Percentiles rank a stretch among this genome's conserved stretches.
These are phyloP conservation scores for Trachurus trachurus DNA, from an alignment of 2,797 vertebrate species.

Conservation along the genomic window DNA sequence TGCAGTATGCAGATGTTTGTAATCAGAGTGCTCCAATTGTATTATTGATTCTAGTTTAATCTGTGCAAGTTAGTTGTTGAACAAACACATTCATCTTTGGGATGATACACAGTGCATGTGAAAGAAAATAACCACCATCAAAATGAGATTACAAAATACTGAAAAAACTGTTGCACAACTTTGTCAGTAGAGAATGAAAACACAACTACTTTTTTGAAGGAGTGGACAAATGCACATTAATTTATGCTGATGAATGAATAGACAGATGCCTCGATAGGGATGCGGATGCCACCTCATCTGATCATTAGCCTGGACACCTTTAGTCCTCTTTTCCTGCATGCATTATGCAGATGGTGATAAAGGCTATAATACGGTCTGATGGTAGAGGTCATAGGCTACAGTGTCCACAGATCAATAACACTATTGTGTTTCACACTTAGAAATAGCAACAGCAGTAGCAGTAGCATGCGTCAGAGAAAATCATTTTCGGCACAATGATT, in stretches of 20 bases:
- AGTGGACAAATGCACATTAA: neutral
- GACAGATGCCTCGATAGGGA: neutral
- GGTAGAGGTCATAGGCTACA: conserved; percentile 43
- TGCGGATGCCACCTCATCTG: conserved; percentile 8
- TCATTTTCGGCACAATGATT: conserved; percentile 11
- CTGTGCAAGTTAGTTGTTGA: conserved; percentile 23
- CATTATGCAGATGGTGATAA: conserved; percentile 53
- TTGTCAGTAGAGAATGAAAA: neutral
- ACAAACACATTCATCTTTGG: conserved; percentile 18
- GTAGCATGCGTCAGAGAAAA: conserved; percentile 3
- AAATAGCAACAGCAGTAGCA: conserved; percentile 9
- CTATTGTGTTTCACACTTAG: conserved; percentile 10
- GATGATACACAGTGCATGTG: neutral
- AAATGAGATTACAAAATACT: neutral
- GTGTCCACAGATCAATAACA: conserved; percentile 50
- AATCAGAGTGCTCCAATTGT: conserved; percentile 38
- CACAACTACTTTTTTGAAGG: neutral
- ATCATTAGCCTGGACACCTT: conserved; percentile 23
- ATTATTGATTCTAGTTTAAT: conserved; percentile 42
- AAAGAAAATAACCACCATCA: neutral
- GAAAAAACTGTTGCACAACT: neutral
- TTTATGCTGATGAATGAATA: neutral
- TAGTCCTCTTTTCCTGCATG: conserved; percentile 29
- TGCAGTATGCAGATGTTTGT: conserved; percentile 8
- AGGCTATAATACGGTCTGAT: conserved; percentile 31